phyloP scores from a whole-genome alignment of 2,797 vertebrate species.

The Acropternis orthonyx region DNA sequence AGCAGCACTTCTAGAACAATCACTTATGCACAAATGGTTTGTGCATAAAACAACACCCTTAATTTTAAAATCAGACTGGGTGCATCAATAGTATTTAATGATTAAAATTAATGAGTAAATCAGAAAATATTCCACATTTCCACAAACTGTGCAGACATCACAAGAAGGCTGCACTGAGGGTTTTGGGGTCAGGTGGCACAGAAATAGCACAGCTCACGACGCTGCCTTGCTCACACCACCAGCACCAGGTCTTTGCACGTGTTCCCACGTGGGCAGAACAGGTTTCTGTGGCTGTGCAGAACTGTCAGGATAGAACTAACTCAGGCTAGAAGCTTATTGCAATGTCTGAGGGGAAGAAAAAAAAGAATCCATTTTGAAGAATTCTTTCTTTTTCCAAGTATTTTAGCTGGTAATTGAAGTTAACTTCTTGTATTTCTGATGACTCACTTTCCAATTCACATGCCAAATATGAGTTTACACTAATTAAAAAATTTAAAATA shows the following conservation, averaged over 20 bases:
- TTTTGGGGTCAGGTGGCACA: background rate
- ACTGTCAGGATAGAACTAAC: background rate
- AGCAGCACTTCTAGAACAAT: background rate
- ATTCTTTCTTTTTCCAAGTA: background rate
- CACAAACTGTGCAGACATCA: background rate
- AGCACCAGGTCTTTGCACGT: background rate
- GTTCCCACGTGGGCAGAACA: background rate
- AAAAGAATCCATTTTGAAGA: background rate
- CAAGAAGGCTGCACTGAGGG: background rate
- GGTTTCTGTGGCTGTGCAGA: background rate
- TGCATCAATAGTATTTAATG: background rate
- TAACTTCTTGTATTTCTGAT: background rate
- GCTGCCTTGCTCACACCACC: fast-evolving
- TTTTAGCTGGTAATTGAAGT: background rate
- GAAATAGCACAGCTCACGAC: background rate
- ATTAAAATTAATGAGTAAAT: background rate
- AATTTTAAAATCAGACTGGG: background rate
- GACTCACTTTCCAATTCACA: background rate
- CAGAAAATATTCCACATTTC: background rate
- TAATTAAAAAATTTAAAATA: background rate
- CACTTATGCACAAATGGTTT: background rate
- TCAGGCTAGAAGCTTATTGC: background rate
- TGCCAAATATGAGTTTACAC: background rate
- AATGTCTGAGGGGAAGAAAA: background rate
- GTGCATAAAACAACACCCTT: background rate